Conservation (phyloP, 2,113 vertebrate genomes). For the Phrynosoma platyrhinos region DNA sequence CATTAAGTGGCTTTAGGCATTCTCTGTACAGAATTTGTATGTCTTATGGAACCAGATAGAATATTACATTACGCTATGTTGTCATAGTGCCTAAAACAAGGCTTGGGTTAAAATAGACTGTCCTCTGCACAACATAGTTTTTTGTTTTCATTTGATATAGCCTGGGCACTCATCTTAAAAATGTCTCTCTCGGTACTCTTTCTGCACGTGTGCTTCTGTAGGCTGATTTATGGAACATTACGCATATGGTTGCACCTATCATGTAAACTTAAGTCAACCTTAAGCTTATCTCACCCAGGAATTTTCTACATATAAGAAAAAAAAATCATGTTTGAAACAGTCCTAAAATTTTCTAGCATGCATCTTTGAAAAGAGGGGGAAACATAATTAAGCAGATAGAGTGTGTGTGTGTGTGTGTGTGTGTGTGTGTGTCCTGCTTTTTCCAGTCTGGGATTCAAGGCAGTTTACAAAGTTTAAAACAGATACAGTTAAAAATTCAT, state of each 20-base stretch:
- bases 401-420: too few species aligned
- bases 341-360: background rate
- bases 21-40: too few species aligned
- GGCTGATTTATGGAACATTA: accelerated
- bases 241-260: background rate
- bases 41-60: too few species aligned
- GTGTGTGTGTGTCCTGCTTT: too few species aligned
- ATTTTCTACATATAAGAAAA: background rate
- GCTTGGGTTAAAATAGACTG: background rate
- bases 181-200: background rate
- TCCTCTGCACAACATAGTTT: background rate
- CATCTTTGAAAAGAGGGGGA: background rate
- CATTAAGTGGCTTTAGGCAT: too few species aligned
- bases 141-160: background rate
- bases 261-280: accelerated
- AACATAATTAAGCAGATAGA: too few species aligned
- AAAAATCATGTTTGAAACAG: background rate
- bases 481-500: too few species aligned
- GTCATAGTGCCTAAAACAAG: background rate
- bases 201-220: background rate
- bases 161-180: background rate
- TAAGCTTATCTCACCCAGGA: background rate
- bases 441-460: too few species aligned
- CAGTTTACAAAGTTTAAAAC: too few species aligned
- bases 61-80: too few species aligned